Evolutionary conservation across 2,888 invertebrate genomes (phyloP).

Genomic region (Emmelina monodactyla): DNA sequence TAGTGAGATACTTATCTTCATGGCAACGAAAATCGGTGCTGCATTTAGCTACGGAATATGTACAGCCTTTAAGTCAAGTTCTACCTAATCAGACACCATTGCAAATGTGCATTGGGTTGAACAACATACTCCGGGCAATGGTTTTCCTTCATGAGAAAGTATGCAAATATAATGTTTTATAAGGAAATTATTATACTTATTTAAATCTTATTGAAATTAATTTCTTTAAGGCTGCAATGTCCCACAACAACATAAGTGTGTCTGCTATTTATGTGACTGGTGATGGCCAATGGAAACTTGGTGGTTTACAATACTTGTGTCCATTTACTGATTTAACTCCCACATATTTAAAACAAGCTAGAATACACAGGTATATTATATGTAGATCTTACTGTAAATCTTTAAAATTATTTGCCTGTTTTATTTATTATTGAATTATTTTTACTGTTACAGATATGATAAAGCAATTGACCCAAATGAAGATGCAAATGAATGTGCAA

Average conservation of each 20-base stretch:
- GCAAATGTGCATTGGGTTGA: conserved; percentile 85
- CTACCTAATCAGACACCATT: conserved; percentile 73
- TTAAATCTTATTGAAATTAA: background rate
- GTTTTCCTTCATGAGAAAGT: conserved; percentile 85
- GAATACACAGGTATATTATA: conserved; percentile 63
- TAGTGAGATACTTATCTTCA: conserved; percentile 81
- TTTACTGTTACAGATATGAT: conserved; percentile 66
- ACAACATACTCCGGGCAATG: conserved; percentile 80
- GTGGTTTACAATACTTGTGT: conserved; percentile 83
- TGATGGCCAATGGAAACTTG: conserved; percentile 89
- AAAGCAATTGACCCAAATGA: conserved; percentile 77
- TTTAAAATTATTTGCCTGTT: background rate
- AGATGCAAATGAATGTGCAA: conserved; percentile 59
- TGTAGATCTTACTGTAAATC: background rate
- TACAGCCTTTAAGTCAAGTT: conserved; percentile 75
- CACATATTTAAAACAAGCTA: conserved; percentile 72
- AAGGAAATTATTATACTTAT: background rate
- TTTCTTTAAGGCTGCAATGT: conserved; percentile 68
- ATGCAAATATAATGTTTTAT: conserved; percentile 15
- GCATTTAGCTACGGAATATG: conserved; percentile 83
- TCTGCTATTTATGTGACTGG: conserved; percentile 82
- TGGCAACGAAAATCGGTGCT: conserved; percentile 80
- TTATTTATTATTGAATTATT: background rate
- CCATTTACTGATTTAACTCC: conserved; percentile 71
- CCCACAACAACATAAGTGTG: conserved; percentile 85